Percentiles rank a stretch among this genome's conserved stretches.
phyloP scores from a whole-genome alignment of 2,797 vertebrate genomes.

The Danionella dracula region DNA sequence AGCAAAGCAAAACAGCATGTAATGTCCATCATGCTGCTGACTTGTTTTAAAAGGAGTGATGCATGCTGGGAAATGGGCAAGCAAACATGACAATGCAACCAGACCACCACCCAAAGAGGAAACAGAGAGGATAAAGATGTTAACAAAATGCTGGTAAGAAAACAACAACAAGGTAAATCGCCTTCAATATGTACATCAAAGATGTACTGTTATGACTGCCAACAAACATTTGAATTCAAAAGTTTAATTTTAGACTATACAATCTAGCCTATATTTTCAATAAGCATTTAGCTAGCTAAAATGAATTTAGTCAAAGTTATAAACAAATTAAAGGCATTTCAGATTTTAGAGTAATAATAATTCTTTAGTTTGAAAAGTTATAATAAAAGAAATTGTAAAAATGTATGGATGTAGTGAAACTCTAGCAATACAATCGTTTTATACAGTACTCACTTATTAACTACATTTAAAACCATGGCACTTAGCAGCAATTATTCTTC shows the following conservation, averaged over 20 bases:
- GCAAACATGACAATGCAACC: neutral
- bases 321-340: neutral
- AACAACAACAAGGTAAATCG: too few species aligned
- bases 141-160: too few species aligned
- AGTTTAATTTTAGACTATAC: too few species aligned
- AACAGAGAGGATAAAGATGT: neutral
- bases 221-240: too few species aligned
- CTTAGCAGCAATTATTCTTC: neutral
- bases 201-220: too few species aligned
- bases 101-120: too few species aligned
- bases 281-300: too few species aligned
- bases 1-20: conserved; percentile 37
- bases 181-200: too few species aligned
- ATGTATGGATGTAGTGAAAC: too few species aligned
- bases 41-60: neutral
- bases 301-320: too few species aligned
- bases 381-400: neutral
- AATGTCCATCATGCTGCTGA: neutral
- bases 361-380: neutral
- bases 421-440: too few species aligned
- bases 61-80: conserved; percentile 15
- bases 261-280: too few species aligned
- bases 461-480: conserved; percentile 13
- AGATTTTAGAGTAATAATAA: neutral
- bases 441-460: neutral